These are phyloP conservation scores for Ctenicera cuprea DNA, from an alignment of 2,888 invertebrate species.

Conservation along the genomic window DNA sequence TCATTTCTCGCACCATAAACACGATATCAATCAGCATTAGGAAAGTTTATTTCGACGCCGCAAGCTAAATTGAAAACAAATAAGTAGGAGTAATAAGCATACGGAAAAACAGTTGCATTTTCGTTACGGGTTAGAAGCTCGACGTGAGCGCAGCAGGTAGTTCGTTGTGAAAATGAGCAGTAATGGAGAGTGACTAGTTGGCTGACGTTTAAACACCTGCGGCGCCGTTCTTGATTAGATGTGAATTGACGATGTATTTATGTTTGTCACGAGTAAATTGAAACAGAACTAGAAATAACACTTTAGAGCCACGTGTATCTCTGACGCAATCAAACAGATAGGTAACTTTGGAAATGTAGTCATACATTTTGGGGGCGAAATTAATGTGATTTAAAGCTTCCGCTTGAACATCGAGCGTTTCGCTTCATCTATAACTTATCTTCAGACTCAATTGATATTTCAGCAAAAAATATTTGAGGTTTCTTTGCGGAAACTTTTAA, in stretches of 20 bases:
- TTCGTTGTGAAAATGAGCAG: constrained; percentile 18
- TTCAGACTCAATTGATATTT: no score
- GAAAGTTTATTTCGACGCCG: constrained; percentile 12
- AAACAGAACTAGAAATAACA: constrained; percentile 14
- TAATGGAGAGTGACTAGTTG: constrained; percentile 13
- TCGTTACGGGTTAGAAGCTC: constrained; percentile 1
- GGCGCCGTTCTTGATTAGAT: constrained; percentile 23
- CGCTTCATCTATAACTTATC: no score
- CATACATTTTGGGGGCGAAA: not conserved
- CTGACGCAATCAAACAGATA: not conserved
- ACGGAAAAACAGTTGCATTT: not conserved
- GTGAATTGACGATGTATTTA: constrained; percentile 17
- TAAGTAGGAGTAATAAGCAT: not conserved
- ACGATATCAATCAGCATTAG: constrained; percentile 29
- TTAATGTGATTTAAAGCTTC: no score
- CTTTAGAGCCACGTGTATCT: not conserved
- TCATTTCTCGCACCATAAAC: constrained; percentile 6
- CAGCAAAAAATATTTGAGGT: no score
- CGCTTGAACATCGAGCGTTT: no score
- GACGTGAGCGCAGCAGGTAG: constrained; percentile 8
- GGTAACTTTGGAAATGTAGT: not conserved
- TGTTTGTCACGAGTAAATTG: constrained; percentile 12
- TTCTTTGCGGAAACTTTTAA: no score
- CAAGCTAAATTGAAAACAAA: constrained; percentile 12
- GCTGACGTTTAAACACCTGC: constrained; percentile 22